A percentile compares a stretch with the other conserved stretches of the same genome.
Conservation (phyloP, 2,113 vertebrate genomes). For the Polypterus senegalus region DNA sequence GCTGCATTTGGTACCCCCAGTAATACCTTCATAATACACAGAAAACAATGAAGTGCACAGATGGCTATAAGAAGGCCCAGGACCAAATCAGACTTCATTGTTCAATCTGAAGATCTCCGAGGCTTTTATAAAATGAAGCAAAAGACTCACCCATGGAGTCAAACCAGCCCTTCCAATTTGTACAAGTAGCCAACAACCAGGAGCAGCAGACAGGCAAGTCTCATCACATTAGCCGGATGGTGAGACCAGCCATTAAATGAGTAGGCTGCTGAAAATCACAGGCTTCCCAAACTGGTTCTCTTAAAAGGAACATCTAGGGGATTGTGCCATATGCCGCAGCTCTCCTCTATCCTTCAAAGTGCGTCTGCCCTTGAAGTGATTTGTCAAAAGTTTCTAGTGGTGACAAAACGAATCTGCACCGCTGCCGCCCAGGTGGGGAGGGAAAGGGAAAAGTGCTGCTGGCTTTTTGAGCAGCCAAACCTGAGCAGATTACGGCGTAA, state of each 20-base stretch:
- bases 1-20: no score
- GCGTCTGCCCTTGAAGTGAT: conserved; percentile 90
- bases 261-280: conserved; percentile 11
- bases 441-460: conserved; percentile 28
- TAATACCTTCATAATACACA: no score
- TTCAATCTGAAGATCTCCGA: no score
- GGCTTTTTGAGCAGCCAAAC: conserved; percentile 61
- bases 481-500: conserved; percentile 98
- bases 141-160: no score
- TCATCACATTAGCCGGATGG: no score
- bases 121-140: no score
- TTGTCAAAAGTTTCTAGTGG: conserved; percentile 72
- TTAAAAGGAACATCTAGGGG: conserved; percentile 67
- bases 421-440: conserved; percentile 13
- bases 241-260: conserved; percentile 10
- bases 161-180: no score
- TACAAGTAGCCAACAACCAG: no score
- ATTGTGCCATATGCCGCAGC: conserved; percentile 86
- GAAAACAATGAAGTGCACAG: no score
- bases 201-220: no score
- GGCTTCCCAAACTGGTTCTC: conserved; percentile 30
- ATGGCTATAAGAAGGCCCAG: no score
- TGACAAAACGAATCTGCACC: conserved; percentile 51
- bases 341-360: conserved; percentile 96
- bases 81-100: no score